Percentiles rank a stretch among this genome's conserved stretches.
These are phyloP conservation scores for Eupeodes luniger DNA, from an alignment of 2,888 invertebrate genomes.

Conservation along the genomic window DNA sequence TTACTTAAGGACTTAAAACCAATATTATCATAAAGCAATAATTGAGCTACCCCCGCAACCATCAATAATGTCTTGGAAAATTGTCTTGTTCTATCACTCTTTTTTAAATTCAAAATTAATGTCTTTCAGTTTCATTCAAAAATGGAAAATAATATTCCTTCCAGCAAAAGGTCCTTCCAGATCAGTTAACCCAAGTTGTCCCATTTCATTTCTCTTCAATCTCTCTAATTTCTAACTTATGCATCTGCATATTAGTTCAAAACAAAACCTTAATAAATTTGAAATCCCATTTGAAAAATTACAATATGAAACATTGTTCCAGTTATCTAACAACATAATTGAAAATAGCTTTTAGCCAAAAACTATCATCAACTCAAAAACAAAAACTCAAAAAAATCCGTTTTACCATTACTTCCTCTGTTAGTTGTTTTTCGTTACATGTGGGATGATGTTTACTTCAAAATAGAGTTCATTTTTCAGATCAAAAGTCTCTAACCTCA, in stretches of 20 bases:
- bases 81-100: too few species aligned
- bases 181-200: not conserved
- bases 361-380: not conserved
- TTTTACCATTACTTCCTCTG: slow-evolving; percentile 48
- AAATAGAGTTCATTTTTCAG: slow-evolving; percentile 59
- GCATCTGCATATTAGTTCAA: not conserved
- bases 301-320: not conserved
- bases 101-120: too few species aligned
- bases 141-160: too few species aligned
- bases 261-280: not conserved
- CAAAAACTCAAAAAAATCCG: slow-evolving; percentile 26
- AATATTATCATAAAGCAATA: too few species aligned
- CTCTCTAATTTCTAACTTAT: not conserved
- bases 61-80: too few species aligned
- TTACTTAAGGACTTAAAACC: too few species aligned
- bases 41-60: too few species aligned
- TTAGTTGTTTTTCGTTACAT: not conserved
- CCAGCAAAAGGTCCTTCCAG: too few species aligned
- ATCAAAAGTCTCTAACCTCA: slow-evolving; percentile 40
- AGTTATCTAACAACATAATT: slow-evolving; percentile 25
- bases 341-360: slow-evolving; percentile 39
- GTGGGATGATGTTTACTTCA: slow-evolving; percentile 23
- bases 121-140: too few species aligned
- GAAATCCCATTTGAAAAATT: not conserved
- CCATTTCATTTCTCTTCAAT: not conserved